Conservation (phyloP, 2,113 vertebrate species). For the Tinamus guttatus region DNA sequence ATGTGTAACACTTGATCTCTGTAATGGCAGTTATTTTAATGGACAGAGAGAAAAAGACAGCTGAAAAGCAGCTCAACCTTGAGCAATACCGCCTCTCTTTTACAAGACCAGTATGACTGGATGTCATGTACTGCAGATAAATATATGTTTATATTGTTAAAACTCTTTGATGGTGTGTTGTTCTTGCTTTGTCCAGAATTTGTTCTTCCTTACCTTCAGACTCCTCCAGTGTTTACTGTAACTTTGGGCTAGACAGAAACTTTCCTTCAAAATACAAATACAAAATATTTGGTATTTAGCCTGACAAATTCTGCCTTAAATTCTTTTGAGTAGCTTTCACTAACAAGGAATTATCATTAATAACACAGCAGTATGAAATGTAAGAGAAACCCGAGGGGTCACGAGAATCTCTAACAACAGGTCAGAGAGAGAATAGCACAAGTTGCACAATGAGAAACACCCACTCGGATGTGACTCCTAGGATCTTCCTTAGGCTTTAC, state of each 20-base stretch:
- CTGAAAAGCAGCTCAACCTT: conserved; percentile 45
- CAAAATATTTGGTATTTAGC: background rate
- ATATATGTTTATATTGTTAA: background rate
- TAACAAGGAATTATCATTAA: background rate
- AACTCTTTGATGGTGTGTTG: background rate
- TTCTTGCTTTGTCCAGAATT: conserved; percentile 1
- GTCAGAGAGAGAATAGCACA: background rate
- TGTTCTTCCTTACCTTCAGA: conserved; percentile 22
- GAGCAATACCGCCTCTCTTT: conserved; percentile 14
- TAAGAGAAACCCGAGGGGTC: background rate
- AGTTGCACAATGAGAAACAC: background rate
- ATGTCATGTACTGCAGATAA: background rate
- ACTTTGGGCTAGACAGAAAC: background rate
- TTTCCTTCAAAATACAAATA: background rate
- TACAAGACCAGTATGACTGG: background rate
- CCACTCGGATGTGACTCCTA: background rate
- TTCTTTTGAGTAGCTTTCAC: background rate
- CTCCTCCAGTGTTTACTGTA: background rate
- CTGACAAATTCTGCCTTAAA: background rate
- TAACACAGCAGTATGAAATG: background rate
- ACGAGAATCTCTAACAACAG: background rate
- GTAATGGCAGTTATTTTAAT: background rate
- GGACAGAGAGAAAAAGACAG: background rate
- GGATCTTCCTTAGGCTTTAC: background rate
- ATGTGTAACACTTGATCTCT: background rate